Evolutionary conservation across 2,113 vertebrate genomes (phyloP), one percentile per base, ranked within the genome.

Genomic region (Indicator maculatus): DNA sequence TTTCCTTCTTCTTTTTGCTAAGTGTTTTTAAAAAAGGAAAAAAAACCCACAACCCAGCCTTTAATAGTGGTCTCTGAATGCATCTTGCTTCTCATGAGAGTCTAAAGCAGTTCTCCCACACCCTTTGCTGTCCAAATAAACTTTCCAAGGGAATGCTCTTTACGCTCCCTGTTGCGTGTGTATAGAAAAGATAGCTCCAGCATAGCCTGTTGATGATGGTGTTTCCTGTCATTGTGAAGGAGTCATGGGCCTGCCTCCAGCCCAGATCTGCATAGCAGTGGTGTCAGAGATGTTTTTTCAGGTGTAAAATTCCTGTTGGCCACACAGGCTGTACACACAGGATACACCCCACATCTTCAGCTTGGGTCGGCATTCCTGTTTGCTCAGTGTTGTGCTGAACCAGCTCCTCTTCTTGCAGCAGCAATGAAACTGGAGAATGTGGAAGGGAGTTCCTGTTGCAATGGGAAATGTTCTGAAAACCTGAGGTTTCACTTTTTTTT

Each of bases 271-370:
- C 11, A 11, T 24, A 85, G 58, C 0, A 0, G 45, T 41, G 79
- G 39, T 83, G 70, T 75, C 93, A 88, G 47, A 93, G 89, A 82
- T 96, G 96, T 97, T 96, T 96, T 97, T 96, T 96, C 94, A 97
- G 95, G 94, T 97, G 96, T 93, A 93, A 77, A 80, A 88, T 93
- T 94, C 76, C 64, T 59, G 77, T 72, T 84, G 90, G 59, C 88
- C 91, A 92, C 83, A 95, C 94, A 95, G 67, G 77, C 66, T 0
- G 90, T 93, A 93, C 91, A 78, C 92, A 77, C 77, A 90, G 58
- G 41, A 87, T 75, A 55, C 90, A 83, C 83, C 9, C 24, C 1
- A 20, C 59, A 81, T 86, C 94, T 78, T 93, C 94, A 90, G 82
- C 79, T 91, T 91, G 65, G 69, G 82, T 79, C 11, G 1, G 41